Conservation (phyloP, 2,888 invertebrate species). For the Liopterus haemorrhoidalis region DNA sequence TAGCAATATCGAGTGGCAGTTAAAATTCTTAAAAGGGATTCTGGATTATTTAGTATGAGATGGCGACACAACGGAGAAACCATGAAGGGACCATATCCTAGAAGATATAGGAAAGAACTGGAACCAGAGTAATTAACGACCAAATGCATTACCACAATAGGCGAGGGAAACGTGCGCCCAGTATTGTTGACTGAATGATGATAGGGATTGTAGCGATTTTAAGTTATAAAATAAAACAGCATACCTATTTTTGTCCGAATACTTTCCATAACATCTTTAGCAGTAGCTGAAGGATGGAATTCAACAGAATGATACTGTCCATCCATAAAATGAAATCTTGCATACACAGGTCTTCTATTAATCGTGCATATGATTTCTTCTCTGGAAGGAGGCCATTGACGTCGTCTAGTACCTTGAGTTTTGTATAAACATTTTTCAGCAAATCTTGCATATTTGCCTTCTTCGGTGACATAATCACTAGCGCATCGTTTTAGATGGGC, state of each 20-base stretch:
- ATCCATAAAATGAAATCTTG: constrained; percentile 86
- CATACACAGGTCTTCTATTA: constrained; percentile 83
- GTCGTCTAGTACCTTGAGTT: constrained; percentile 67
- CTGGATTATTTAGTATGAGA: too few species aligned
- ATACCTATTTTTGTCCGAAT: constrained; percentile 87
- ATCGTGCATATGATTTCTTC: constrained; percentile 91
- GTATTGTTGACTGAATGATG: too few species aligned
- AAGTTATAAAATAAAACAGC: constrained; percentile 66
- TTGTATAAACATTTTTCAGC: constrained; percentile 78
- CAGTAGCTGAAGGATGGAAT: constrained; percentile 90
- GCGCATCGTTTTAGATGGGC: constrained; percentile 86
- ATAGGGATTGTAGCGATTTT: too few species aligned
- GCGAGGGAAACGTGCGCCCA: too few species aligned
- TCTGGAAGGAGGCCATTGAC: constrained; percentile 85
- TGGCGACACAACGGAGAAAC: too few species aligned
- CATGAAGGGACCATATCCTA: too few species aligned
- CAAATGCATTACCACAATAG: too few species aligned
- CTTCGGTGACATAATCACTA: constrained; percentile 82
- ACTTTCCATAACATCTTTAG: constrained; percentile 80
- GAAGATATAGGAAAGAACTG: too few species aligned
- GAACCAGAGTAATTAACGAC: too few species aligned
- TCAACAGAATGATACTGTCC: constrained; percentile 92
- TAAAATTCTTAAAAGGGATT: too few species aligned
- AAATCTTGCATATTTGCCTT: constrained; percentile 89
- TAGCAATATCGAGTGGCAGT: too few species aligned